Percentiles rank a stretch among this genome's conserved stretches.
Conservation (phyloP, 2,113 vertebrate species). For the Dipodomys stephensi region DNA sequence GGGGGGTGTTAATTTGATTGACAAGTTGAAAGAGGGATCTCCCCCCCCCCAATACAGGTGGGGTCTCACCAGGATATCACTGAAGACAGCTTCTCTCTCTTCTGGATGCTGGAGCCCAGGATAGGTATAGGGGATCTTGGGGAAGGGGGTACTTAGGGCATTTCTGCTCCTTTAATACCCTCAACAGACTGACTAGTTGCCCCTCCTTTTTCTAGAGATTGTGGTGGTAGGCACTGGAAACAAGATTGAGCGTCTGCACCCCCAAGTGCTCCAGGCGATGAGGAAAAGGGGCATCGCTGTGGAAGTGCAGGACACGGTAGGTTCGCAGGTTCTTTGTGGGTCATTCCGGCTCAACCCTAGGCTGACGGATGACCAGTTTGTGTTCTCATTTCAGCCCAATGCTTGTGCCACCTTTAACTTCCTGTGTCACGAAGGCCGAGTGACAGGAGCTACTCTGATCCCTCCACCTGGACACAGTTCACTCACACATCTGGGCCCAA, state of each 20-base stretch:
- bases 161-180: too few species aligned
- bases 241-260: constrained; percentile 88
- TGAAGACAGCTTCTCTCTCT: constrained; percentile 92
- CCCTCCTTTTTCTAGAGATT: constrained; percentile 88
- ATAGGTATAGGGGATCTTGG: constrained; percentile 87
- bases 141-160: background rate
- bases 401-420: constrained; percentile 99
- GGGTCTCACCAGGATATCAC: constrained; percentile 91
- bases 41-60: constrained; percentile 85
- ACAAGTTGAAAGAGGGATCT: background rate
- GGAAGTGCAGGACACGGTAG: constrained; percentile 97
- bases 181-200: too few species aligned
- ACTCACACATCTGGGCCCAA: background rate
- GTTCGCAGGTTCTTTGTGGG: background rate
- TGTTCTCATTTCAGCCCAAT: constrained; percentile 89
- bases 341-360: accelerated
- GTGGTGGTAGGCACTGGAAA: constrained; percentile 96
- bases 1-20: too few species aligned
- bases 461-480: constrained; percentile 84
- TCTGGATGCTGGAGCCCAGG: constrained; percentile 93
- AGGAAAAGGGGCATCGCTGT: constrained; percentile 92
- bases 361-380: background rate
- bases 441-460: constrained; percentile 93
- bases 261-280: constrained; percentile 86
- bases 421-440: constrained; percentile 89